Evolutionary conservation across 2,797 vertebrate species (phyloP).

Genomic region (Philypnodon macrostomus): DNA sequence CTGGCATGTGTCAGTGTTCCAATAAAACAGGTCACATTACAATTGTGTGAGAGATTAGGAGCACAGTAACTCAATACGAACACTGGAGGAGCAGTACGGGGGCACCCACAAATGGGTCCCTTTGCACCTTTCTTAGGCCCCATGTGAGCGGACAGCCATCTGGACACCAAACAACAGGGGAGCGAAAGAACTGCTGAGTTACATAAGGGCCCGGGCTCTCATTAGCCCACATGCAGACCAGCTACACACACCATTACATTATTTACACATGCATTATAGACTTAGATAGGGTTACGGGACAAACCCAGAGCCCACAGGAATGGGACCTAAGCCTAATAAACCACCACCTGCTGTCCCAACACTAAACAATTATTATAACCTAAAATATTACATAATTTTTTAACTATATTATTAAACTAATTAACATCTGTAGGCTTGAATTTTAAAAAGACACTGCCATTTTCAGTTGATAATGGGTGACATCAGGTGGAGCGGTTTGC

Average conservation of each 20-base stretch:
- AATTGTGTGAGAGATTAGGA: not conserved
- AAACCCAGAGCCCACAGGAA: constrained; percentile 16
- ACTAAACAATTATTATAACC: constrained; percentile 6
- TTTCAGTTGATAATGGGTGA: not conserved
- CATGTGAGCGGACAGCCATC: constrained; percentile 51
- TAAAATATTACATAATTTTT: not conserved
- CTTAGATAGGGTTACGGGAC: constrained; percentile 35
- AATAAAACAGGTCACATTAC: not conserved
- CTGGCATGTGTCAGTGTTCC: constrained; percentile 8
- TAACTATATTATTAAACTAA: too few relatives aligned
- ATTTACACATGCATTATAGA: constrained; percentile 45
- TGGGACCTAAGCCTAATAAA: constrained; percentile 21
- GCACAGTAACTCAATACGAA: not conserved
- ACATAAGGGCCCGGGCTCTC: constrained; percentile 52
- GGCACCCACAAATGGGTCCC: not conserved
- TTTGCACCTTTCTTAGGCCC: constrained; percentile 13
- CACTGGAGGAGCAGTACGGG: not conserved
- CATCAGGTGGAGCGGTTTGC: not conserved
- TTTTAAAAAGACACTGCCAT: not conserved
- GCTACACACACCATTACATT: constrained; percentile 43
- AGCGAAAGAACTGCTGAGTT: constrained; percentile 55
- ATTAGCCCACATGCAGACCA: constrained; percentile 48
- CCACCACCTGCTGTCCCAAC: constrained; percentile 21
- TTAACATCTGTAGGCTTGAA: too few relatives aligned
- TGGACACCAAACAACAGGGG: constrained; percentile 57